Evolutionary conservation across 1,140 invertebrate species (phyloP).

Genomic region (Lamellibrachia luymesi): DNA sequence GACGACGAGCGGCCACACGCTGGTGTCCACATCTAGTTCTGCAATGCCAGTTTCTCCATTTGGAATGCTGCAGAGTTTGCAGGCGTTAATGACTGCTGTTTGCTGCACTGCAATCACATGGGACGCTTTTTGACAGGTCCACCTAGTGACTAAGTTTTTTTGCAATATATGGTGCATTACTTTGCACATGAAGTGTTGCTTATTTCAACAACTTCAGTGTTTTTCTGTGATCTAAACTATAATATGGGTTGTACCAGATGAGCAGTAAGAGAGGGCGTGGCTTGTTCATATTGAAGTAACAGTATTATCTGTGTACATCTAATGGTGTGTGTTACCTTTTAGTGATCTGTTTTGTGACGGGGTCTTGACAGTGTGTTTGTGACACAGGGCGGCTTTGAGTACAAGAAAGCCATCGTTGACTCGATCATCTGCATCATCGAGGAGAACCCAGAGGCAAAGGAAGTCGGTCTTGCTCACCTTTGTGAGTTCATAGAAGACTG

Average conservation of each 20-base stretch:
- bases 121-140: not conserved
- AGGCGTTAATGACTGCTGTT: not conserved
- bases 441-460: constrained; percentile 92
- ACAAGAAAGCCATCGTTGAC: constrained; percentile 97
- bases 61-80: too few relatives aligned
- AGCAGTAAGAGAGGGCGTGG: not conserved
- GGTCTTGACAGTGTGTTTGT: not conserved
- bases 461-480: constrained; percentile 91
- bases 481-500: constrained; percentile 99
- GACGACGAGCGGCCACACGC: too few relatives aligned
- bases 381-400: constrained; percentile 82
- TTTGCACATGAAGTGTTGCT: too few relatives aligned
- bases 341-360: not conserved
- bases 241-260: not conserved
- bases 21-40: too few relatives aligned
- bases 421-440: constrained; percentile 98
- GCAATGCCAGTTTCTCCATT: too few relatives aligned
- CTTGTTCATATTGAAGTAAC: not conserved
- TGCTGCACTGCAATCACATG: not conserved
- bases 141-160: too few relatives aligned
- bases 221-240: not conserved
- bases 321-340: not conserved
- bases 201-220: not conserved
- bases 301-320: not conserved
- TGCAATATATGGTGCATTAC: too few relatives aligned